Conservation (phyloP, 2,888 invertebrate species). For the Eremobia ochroleuca region DNA sequence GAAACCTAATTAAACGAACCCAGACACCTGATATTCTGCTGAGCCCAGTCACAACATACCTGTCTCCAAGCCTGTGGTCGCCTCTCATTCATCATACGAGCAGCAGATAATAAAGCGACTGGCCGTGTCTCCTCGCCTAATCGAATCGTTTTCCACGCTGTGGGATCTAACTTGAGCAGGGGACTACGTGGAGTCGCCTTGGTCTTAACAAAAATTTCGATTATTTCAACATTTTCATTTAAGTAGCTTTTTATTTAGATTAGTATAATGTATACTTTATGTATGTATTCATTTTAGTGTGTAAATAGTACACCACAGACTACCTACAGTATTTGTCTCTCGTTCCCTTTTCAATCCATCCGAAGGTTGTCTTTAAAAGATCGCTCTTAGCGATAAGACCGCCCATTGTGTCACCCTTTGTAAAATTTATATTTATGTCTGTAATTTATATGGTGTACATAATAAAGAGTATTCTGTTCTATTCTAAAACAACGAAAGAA, state of each 20-base stretch:
- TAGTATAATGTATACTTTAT: no score
- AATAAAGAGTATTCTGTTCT: no score
- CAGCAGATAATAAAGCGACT: constrained; percentile 70
- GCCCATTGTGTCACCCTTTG: no score
- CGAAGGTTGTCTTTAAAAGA: no score
- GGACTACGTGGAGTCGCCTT: constrained; percentile 36
- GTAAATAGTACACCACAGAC: no score
- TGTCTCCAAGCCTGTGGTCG: constrained; percentile 55
- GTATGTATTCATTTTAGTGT: no score
- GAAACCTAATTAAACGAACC: constrained; percentile 29
- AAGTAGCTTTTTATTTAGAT: background rate
- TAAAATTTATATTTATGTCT: no score
- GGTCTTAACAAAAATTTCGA: background rate
- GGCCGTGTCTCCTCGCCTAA: constrained; percentile 69
- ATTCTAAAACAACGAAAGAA: background rate
- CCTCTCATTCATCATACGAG: constrained; percentile 73
- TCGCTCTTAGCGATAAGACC: no score
- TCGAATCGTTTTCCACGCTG: constrained; percentile 79
- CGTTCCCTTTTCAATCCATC: no score
- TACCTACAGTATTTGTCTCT: no score
- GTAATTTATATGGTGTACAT: no score
- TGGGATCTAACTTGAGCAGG: constrained; percentile 59
- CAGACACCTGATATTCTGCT: constrained; percentile 58
- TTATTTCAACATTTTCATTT: background rate
- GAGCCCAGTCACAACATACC: constrained; percentile 49